Base-by-base conservation (phyloP, 2,888 invertebrate species). In the Erpobdella octoculata region DNA sequence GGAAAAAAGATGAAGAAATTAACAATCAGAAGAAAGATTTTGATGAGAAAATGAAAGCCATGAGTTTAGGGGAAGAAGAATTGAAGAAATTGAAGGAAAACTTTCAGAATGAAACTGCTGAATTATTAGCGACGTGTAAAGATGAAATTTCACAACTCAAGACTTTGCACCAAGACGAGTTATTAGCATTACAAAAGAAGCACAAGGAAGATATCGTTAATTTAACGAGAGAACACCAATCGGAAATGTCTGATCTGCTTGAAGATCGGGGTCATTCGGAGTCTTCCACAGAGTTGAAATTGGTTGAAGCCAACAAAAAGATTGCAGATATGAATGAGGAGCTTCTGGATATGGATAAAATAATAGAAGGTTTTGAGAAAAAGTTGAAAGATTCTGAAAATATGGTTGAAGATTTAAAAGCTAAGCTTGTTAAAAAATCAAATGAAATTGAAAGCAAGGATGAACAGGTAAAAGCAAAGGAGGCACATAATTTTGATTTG, bases 331-430 rank as follows among this genome's bases (percentile, higher is more conserved):
- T 31, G 8, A 38, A 18, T 18, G 58, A 58, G 21, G 58, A 69
- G 58, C 28, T 48, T 12, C 15, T 36, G 33, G 15, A 58, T 35
- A 53, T 58, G 48, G 53, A 53, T 53, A 8, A 21, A 1, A 53
- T 53, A 21, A 58, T 33, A 6, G 35, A 69, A 46, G 31, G 21
- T 4, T 41, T 28, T 38, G 67, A 67, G 21, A 41, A 67, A 46
- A 41, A 67, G 46, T 37, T 67, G 41, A 46, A 41, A 18, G 46
- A 67, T n/a, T 21, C 28, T 25, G 67, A 21, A 9, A 37, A 67
- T 31, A 69, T 58, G n/a, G 15, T 69, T 33, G 58, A 33, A n/a
- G 48, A 69, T 2, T n/a, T 53, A 46, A 37, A 69, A 58, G 35
- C n/a, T 18, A 53, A 58, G 58, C 18, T 69, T 1, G 58, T 58